Conservation (phyloP, 2,888 invertebrate species). For the Cataglyphis rosenhaueri region DNA sequence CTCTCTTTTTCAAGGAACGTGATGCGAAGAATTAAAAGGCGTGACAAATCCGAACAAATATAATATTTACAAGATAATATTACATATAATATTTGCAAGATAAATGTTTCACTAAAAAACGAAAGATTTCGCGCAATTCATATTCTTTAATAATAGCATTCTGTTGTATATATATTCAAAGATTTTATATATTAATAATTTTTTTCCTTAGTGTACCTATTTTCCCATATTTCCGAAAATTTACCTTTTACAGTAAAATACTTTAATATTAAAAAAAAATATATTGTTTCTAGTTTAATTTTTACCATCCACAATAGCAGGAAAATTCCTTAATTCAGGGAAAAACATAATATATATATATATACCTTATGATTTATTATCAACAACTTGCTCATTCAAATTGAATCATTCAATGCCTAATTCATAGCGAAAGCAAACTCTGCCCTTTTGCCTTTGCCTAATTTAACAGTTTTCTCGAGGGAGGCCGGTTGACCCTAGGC, state of each 20-base stretch:
- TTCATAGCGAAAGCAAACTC: conserved; percentile 52
- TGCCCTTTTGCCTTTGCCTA: conserved; percentile 52
- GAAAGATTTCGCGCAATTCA: neutral
- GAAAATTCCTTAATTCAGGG: neutral
- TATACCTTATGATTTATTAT: neutral
- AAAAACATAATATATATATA: neutral
- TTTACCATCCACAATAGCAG: neutral
- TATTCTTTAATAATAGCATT: neutral
- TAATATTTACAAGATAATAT: neutral
- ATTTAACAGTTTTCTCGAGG: conserved; percentile 55
- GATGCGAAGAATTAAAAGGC: neutral
- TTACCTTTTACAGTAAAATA: neutral
- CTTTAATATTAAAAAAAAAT: neutral
- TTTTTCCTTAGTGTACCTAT: neutral
- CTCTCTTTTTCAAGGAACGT: conserved; percentile 6
- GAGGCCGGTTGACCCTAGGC: conserved; percentile 59
- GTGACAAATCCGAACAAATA: neutral
- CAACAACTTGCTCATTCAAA: conserved; percentile 53
- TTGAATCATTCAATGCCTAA: conserved; percentile 72
- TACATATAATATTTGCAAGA: neutral
- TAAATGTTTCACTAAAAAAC: neutral
- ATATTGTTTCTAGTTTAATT: neutral
- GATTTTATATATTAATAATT: conserved; percentile 1
- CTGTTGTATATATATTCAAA: neutral
- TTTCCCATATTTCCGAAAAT: neutral